Evolutionary conservation across 1,140 invertebrate species (phyloP).

Genomic region (Philopotamus ludificatus): DNA sequence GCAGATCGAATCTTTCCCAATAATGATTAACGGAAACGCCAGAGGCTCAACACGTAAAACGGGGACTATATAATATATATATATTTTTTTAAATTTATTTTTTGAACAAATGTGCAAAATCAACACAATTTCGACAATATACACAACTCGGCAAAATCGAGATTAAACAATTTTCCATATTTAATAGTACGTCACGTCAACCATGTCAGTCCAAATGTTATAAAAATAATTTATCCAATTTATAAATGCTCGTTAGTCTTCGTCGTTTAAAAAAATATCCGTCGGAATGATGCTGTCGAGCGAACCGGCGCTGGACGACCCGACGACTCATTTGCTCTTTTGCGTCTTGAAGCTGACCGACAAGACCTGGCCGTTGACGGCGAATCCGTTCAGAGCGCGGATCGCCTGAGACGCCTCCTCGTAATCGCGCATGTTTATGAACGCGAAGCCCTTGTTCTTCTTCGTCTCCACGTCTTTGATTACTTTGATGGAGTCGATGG

Average conservation of each 20-base stretch:
- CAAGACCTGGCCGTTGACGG: conserved; percentile 93
- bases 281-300: not conserved
- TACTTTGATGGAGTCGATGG: conserved; percentile 97
- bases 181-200: too few relatives aligned
- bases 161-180: too few relatives aligned
- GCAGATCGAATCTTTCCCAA: too few relatives aligned
- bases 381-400: conserved; percentile 95
- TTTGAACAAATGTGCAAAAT: too few relatives aligned
- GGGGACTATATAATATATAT: too few relatives aligned
- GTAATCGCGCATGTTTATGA: conserved; percentile 99
- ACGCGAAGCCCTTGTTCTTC: conserved; percentile 99
- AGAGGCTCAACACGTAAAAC: too few relatives aligned
- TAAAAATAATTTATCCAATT: too few relatives aligned
- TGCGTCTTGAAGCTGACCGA: conserved; percentile 98
- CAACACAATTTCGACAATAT: too few relatives aligned
- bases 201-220: too few relatives aligned
- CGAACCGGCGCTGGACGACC: not conserved
- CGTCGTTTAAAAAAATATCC: not conserved
- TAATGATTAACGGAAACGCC: too few relatives aligned
- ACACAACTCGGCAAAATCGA: too few relatives aligned
- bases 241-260: not conserved
- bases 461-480: conserved; percentile 97
- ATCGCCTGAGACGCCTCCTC: conserved; percentile 97
- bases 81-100: too few relatives aligned
- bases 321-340: conserved; percentile 57